Evolutionary conservation across 2,113 vertebrate species (phyloP).

Genomic region (Dryoscopus gambensis): DNA sequence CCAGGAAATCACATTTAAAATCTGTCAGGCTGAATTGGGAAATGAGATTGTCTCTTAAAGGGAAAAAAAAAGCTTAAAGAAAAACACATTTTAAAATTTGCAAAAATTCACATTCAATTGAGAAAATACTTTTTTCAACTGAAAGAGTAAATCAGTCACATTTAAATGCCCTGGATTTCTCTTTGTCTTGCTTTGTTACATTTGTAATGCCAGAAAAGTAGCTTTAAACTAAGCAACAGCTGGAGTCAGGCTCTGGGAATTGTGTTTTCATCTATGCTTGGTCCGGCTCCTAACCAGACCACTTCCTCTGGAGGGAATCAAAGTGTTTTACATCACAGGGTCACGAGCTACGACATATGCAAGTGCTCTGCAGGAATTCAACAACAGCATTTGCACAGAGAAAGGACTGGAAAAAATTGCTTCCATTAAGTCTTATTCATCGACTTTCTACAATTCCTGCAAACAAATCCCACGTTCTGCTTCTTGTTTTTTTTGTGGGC

Average conservation of each 20-base stretch:
- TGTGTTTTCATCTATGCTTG: neutral
- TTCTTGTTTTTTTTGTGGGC: neutral
- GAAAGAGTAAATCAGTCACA: neutral
- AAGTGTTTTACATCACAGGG: slow-evolving; percentile 19
- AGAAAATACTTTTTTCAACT: neutral
- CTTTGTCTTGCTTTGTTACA: neutral
- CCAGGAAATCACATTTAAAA: neutral
- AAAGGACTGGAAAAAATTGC: neutral
- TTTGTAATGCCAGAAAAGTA: neutral
- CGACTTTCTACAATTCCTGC: neutral
- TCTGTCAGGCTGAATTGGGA: neutral
- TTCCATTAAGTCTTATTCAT: neutral
- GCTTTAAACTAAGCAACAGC: slow-evolving; percentile 34
- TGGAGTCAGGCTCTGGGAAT: slow-evolving; percentile 23
- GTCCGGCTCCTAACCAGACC: neutral
- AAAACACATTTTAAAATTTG: neutral
- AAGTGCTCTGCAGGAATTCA: slow-evolving; percentile 2
- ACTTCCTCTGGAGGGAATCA: slow-evolving; percentile 5
- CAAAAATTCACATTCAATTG: neutral
- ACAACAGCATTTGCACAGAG: neutral
- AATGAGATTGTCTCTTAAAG: neutral
- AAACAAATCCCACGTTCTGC: neutral
- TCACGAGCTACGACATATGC: neutral
- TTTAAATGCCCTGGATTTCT: neutral
- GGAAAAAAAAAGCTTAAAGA: neutral